Evolutionary conservation across 2,113 vertebrate genomes (phyloP).

Genomic region (Gyps fulvus): DNA sequence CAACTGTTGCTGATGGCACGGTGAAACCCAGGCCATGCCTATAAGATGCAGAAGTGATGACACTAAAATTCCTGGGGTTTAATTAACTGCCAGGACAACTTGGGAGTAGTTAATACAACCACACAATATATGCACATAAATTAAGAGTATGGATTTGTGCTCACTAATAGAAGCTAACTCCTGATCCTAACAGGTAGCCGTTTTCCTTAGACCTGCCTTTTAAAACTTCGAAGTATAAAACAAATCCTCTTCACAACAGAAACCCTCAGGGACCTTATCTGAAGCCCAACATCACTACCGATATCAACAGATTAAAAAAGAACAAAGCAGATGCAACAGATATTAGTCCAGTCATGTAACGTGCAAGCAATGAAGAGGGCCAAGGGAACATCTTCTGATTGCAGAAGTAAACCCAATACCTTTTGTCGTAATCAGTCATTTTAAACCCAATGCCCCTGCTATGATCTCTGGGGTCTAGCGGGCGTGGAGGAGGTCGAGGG

Average conservation of each 20-base stretch:
- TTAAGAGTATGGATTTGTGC: neutral
- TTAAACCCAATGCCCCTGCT: neutral
- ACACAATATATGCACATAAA: neutral
- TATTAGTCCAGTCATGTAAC: accelerated
- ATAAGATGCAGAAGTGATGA: neutral
- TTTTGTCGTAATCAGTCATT: neutral
- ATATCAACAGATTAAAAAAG: neutral
- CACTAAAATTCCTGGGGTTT: neutral
- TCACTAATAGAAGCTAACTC: neutral
- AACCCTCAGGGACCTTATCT: neutral
- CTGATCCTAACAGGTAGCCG: neutral
- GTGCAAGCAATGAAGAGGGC: neutral
- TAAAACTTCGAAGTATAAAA: neutral
- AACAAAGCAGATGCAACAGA: neutral
- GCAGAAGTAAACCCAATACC: neutral
- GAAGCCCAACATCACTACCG: neutral
- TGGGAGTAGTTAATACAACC: neutral
- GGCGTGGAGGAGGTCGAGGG: neutral
- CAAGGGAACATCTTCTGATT: neutral
- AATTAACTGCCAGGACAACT: neutral
- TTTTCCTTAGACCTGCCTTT: neutral
- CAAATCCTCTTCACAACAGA: neutral
- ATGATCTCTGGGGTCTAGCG: neutral
- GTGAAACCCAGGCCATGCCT: neutral
- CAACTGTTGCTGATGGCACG: neutral